Evolutionary conservation across 2,113 vertebrate genomes (phyloP), one percentile per base, ranked within the genome.

Genomic region (Barbus barbus): DNA sequence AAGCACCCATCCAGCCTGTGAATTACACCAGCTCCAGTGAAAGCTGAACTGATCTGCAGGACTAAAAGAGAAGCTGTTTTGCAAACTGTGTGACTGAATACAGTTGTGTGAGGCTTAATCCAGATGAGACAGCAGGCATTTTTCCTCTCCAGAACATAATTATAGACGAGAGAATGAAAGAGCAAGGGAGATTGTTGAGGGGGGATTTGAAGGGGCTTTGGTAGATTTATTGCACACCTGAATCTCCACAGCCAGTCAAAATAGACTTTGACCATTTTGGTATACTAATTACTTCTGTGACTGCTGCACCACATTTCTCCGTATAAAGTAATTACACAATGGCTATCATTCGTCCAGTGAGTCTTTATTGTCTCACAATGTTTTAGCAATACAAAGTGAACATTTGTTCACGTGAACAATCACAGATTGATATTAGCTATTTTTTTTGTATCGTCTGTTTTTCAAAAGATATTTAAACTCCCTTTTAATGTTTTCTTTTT

Each of bases 131-230:
- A 51, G 65, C 33, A 12, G 5, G 26, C 71, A 63, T 22, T 80
- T 79, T 31, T 74, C 71, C 72, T 77, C 85, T 84, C 58, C 11
- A 33, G 82, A 82, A 80, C 72, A 77, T 87, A 81, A 84, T 87
- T 84, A 82, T 65, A 16, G 51, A 72, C 24, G 12, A 80, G 48
- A 16, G 67, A 69, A 75, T 79, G 3, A 24, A 56, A 28, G 69
- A 75, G 48, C 5, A 28, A 69, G 80, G 56, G 4, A 22, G 44
- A 31, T 38, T 56, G 74, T 67, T 72, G 80, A 82, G 44, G 53
- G 65, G 73, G 63, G 44, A 87, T 87, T 78, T 73, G 26, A 69
- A 83, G 82, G 38, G 60, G 73, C 71, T 85, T 85, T 76, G 28
- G n/a, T 31, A 26, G 69, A 74, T 77, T 85, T 80, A 87, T 76